Conservation (phyloP, 53 echinoderm and acorn worm genomes). For the Henricia sp. region DNA sequence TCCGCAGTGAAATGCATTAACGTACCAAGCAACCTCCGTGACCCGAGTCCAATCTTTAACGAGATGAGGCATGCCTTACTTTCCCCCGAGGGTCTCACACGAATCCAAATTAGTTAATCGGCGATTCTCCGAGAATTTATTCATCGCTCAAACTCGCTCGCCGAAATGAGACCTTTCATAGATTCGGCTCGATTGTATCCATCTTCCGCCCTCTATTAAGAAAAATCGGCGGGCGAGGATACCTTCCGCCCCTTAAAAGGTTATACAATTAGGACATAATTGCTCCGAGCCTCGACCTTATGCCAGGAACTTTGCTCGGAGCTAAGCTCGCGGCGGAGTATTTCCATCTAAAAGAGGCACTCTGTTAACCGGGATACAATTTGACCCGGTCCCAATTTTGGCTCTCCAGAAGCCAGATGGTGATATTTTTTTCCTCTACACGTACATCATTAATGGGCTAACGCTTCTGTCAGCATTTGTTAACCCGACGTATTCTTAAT, state of each 20-base stretch:
- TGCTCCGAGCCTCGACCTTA: not conserved
- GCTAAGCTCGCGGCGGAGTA: not conserved
- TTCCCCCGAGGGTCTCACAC: not conserved
- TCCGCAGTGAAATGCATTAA: too few relatives aligned
- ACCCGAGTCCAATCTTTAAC: too few relatives aligned
- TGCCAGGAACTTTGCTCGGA: not conserved
- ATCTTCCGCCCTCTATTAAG: not conserved
- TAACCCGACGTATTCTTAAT: slow-evolving; percentile 46
- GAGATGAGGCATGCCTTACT: too few relatives aligned
- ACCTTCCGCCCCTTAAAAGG: not conserved
- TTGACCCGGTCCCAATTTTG: not conserved
- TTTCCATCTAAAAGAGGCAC: slow-evolving; percentile 17
- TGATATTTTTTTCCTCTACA: too few relatives aligned
- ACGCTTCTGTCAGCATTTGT: not conserved
- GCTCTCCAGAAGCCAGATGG: not conserved
- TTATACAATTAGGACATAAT: slow-evolving; percentile 4
- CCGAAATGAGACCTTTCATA: not conserved
- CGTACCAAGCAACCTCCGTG: too few relatives aligned
- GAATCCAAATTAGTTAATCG: not conserved
- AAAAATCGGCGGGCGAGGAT: not conserved
- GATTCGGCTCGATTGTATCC: not conserved
- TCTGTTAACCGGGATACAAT: not conserved
- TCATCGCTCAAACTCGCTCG: not conserved
- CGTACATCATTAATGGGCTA: not conserved
- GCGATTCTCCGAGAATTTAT: not conserved